These are phyloP conservation scores for Microplitis deprimator DNA, from an alignment of 2,888 invertebrate species.

Conservation along the genomic window DNA sequence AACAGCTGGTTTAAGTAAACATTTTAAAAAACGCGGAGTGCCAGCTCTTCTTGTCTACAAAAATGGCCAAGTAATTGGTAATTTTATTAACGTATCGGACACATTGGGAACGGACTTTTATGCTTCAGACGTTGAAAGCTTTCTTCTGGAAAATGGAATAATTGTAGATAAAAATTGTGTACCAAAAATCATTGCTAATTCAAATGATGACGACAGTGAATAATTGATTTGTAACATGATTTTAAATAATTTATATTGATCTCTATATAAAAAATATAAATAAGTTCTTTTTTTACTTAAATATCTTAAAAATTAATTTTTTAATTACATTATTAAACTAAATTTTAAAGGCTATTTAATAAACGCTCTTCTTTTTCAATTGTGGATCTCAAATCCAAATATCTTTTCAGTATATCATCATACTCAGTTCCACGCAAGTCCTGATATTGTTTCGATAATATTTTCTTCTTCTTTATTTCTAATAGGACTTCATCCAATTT, in stretches of 20 bases:
- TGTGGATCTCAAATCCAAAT: conserved; percentile 66
- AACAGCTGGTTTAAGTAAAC: conserved; percentile 86
- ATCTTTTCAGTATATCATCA: conserved; percentile 69
- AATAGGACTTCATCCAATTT: conserved; percentile 64
- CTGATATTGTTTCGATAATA: conserved; percentile 68
- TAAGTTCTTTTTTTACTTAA: conserved; percentile 2
- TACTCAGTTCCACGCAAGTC: conserved; percentile 69
- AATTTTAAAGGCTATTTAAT: conserved; percentile 51
- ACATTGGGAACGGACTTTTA: conserved; percentile 93
- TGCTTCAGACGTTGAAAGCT: conserved; percentile 90
- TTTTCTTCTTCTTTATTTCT: conserved; percentile 66
- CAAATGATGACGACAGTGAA: conserved; percentile 65
- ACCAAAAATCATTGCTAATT: conserved; percentile 71
- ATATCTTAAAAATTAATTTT: not conserved
- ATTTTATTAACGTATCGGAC: conserved; percentile 89
- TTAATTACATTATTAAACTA: not conserved
- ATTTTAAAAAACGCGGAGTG: conserved; percentile 88
- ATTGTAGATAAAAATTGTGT: conserved; percentile 80
- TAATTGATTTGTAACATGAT: conserved; percentile 53
- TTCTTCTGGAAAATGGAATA: conserved; percentile 88
- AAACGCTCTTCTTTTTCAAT: conserved; percentile 69
- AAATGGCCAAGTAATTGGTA: conserved; percentile 90
- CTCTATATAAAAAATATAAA: conserved; percentile 29
- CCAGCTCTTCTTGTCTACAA: conserved; percentile 95
- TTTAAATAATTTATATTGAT: conserved; percentile 27